Evolutionary conservation across 2,113 vertebrate species (phyloP).

Genomic region (Crotophaga sulcirostris): DNA sequence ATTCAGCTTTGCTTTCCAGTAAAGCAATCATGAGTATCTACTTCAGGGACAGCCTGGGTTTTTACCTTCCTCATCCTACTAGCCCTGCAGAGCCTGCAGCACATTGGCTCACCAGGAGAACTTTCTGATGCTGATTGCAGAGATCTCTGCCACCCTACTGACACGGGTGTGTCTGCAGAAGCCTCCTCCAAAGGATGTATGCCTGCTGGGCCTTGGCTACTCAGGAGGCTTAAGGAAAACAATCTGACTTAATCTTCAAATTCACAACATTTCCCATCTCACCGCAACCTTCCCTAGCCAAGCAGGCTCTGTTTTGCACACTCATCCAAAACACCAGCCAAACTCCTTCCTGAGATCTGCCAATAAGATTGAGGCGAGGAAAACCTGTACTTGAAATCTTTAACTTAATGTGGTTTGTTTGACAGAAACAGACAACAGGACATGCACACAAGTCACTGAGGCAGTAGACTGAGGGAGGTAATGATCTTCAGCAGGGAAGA

Average conservation of each 20-base stretch:
- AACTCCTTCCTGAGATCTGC: background rate
- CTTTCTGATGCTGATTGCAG: background rate
- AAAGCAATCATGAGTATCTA: background rate
- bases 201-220: background rate
- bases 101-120: background rate
- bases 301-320: background rate
- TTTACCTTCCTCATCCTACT: background rate
- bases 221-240: background rate
- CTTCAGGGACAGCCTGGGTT: background rate
- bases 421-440: background rate
- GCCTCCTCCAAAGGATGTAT: background rate
- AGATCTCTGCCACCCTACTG: background rate
- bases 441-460: background rate
- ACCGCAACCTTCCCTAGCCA: background rate
- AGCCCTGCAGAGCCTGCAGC: background rate
- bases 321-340: background rate
- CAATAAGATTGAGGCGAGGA: background rate
- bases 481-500: background rate
- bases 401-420: background rate
- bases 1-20: background rate
- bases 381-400: background rate
- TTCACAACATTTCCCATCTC: background rate
- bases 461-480: background rate
- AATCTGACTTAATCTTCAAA: background rate
- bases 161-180: background rate